These are phyloP conservation scores for Origma solitaria DNA, from an alignment of 2,113 vertebrate species.

Conservation along the genomic window DNA sequence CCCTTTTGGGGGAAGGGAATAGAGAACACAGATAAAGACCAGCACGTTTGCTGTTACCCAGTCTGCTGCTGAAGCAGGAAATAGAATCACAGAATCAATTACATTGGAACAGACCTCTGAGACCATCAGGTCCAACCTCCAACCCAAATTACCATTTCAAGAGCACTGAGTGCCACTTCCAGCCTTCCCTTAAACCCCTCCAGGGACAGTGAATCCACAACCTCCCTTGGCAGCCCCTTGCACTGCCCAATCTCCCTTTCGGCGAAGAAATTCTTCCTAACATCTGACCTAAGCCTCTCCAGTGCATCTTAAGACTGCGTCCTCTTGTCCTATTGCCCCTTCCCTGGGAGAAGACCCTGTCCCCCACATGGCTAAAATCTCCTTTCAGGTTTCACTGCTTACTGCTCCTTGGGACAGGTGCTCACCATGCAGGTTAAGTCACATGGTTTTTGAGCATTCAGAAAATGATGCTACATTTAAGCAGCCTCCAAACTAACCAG, in stretches of 20 bases:
- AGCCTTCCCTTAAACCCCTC: neutral
- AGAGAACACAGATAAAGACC: neutral
- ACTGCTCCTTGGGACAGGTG: neutral
- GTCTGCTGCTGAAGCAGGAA: neutral
- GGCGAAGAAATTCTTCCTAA: neutral
- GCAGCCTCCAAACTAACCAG: neutral
- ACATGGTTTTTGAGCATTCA: neutral
- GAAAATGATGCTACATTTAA: neutral
- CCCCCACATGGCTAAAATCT: neutral
- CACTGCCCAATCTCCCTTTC: accelerated
- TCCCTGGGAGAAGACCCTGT: neutral
- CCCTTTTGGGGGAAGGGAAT: neutral
- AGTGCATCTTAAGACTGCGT: too few relatives aligned
- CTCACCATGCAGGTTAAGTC: neutral
- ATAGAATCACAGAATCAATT: neutral
- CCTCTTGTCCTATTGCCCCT: neutral
- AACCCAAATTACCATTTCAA: neutral
- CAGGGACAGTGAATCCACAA: neutral
- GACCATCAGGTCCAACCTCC: neutral
- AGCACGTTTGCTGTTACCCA: neutral
- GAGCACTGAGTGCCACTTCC: neutral
- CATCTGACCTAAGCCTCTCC: neutral
- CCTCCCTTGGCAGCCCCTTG: neutral
- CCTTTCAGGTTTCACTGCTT: neutral
- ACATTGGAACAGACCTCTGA: neutral